Evolutionary conservation across 92 coral and sea anemone genomes (phyloP).

Genomic region (Isaurus tuberculatus): DNA sequence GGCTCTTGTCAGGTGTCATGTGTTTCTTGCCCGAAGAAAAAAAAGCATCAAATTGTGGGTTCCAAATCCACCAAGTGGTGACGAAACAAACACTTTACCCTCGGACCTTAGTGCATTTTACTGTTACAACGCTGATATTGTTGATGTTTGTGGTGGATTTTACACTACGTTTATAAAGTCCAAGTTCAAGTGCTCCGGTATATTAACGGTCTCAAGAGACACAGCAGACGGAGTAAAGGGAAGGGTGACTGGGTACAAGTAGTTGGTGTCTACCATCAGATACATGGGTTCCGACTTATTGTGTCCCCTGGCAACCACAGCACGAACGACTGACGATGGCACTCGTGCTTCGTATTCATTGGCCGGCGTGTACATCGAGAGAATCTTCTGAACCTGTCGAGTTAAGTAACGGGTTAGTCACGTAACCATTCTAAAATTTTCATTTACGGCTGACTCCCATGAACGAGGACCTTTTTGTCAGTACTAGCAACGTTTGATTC

Average conservation of each 20-base stretch:
- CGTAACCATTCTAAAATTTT: not conserved
- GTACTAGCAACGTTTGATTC: no score
- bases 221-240: constrained; percentile 97
- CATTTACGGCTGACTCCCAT: not conserved
- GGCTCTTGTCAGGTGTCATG: not conserved
- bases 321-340: constrained; percentile 94
- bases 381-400: constrained; percentile 87
- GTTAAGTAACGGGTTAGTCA: not conserved
- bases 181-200: constrained; percentile 80
- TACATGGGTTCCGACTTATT: constrained; percentile 95
- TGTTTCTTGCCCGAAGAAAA: no score
- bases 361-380: constrained; percentile 99
- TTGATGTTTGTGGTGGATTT: not conserved
- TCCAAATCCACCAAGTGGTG: not conserved
- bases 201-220: constrained; percentile 82
- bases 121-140: not conserved
- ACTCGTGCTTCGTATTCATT: constrained; percentile 98
- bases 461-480: not conserved
- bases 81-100: not conserved
- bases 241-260: constrained; percentile 85
- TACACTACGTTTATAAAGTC: constrained; percentile 81
- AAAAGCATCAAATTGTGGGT: not conserved
- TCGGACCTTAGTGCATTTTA: not conserved
- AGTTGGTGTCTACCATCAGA: constrained; percentile 89
- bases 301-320: constrained; percentile 96